A percentile compares a stretch with the other conserved stretches of the same genome.
Conservation (phyloP, 2,797 vertebrate genomes). For the Scyliorhinus canicula region DNA sequence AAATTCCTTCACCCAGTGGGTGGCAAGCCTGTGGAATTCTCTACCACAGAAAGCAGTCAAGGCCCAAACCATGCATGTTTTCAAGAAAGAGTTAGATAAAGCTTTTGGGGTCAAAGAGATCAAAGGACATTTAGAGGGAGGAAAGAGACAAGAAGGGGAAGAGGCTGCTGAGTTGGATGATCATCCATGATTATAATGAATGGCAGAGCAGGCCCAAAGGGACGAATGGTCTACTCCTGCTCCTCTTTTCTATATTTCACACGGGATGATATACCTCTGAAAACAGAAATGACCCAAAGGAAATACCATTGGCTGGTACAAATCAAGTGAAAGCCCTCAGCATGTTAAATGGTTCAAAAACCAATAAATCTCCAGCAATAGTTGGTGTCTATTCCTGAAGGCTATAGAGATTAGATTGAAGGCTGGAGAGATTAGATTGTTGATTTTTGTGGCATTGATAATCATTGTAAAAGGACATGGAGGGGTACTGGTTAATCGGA, state of each 20-base stretch:
- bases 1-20: background rate
- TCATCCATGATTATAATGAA: too few relatives aligned
- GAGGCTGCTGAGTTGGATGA: too few relatives aligned
- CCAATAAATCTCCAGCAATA: background rate
- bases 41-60: too few relatives aligned
- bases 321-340: background rate
- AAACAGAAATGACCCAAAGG: background rate
- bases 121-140: too few relatives aligned
- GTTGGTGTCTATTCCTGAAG: background rate
- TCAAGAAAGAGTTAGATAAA: too few relatives aligned
- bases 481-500: background rate
- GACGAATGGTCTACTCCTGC: too few relatives aligned
- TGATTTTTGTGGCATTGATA: background rate
- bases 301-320: background rate
- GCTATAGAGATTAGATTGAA: background rate
- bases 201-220: too few relatives aligned
- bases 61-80: too few relatives aligned
- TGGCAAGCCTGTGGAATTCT: too few relatives aligned
- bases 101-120: too few relatives aligned
- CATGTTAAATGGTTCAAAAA: background rate
- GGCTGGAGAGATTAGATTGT: background rate
- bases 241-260: too few relatives aligned
- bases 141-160: too few relatives aligned
- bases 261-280: background rate
- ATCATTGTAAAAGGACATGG: background rate